Conservation (phyloP, 64 coral and sea anemone genomes). For the Pocillopora verrucosa region DNA sequence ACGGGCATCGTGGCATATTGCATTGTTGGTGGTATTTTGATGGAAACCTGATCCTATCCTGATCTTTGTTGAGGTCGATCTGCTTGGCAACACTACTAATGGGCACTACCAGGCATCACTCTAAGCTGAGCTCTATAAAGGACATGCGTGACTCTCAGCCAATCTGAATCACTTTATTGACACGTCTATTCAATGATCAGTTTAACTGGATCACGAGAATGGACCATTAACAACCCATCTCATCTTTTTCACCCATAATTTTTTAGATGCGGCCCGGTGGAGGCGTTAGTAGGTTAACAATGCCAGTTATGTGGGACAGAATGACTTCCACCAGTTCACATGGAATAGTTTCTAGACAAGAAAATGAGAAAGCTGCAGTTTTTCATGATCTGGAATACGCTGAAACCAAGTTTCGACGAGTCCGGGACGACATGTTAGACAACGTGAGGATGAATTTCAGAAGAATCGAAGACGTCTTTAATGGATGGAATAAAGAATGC, state of each 20-base stretch:
- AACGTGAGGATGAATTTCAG: not conserved
- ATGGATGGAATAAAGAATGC: conserved; percentile 6
- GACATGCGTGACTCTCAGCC: no score
- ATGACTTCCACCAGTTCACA: not conserved
- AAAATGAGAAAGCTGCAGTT: not conserved
- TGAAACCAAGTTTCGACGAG: not conserved
- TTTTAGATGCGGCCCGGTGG: conserved; percentile 3
- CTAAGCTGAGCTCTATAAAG: no score
- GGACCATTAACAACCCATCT: no score
- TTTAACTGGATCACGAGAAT: no score
- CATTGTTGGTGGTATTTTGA: no score
- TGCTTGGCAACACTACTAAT: no score
- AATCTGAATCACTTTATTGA: no score
- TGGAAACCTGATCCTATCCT: no score
- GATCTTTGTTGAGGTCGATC: no score
- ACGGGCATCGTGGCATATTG: no score
- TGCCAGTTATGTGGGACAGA: not conserved
- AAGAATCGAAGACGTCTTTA: conserved; percentile 2
- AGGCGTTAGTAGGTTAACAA: not conserved
- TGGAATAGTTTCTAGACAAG: not conserved
- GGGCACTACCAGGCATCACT: no score
- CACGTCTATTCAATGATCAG: no score
- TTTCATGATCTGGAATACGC: not conserved
- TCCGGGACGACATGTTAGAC: not conserved
- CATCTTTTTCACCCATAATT: not conserved